Base-by-base conservation (phyloP, 2,113 vertebrate species). In the Seriola rivoliana region DNA sequence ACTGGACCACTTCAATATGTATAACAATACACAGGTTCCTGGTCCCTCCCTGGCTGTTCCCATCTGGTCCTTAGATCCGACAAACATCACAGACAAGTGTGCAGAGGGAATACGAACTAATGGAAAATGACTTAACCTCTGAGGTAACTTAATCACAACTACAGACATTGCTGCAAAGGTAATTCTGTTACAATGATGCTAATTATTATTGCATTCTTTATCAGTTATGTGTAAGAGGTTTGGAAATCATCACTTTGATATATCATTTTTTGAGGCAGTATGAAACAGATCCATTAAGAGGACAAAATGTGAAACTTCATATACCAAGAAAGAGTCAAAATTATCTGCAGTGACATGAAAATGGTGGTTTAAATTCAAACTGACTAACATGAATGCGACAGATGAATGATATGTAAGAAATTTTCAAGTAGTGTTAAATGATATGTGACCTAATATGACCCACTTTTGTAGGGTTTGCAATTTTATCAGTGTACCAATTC, bases 61-160 rank as follows among this genome's bases (percentile, higher is more conserved):
- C 17, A 19, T 75, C 54, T 70, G 50, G 4, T 64, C 23, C 23
- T 50, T 44, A 78, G n/a, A 59, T 50, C 25, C 42, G 19, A 54
- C 42, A 46, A 70, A 62, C 19, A 8, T 74, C 10, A 46, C 38
- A 55, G 69, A 42, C 5, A 48, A 9, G 17, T 36, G 2, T 12
- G 14, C 17, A 48, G n/a, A 44, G 58, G 57, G 52, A 62, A 59
- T 6, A 11, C 52, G 38, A 34, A 64, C 32, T 50, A 63, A 54
- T 17, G 32, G 65, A 36, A 68, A 65, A 55, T 55, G 4, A 64
- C 36, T 44, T 46, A 60, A 42, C 60, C 10, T 72, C 34, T 64
- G 21, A 79, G 40, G 23, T 66, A 63, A 78, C 8, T 42, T 78
- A 62, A 71, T 86, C 71, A 72, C 42, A 67, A 19, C 59, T 17